Evolutionary conservation across 2,113 vertebrate species (phyloP).

Genomic region (Chionodraco myersi): DNA sequence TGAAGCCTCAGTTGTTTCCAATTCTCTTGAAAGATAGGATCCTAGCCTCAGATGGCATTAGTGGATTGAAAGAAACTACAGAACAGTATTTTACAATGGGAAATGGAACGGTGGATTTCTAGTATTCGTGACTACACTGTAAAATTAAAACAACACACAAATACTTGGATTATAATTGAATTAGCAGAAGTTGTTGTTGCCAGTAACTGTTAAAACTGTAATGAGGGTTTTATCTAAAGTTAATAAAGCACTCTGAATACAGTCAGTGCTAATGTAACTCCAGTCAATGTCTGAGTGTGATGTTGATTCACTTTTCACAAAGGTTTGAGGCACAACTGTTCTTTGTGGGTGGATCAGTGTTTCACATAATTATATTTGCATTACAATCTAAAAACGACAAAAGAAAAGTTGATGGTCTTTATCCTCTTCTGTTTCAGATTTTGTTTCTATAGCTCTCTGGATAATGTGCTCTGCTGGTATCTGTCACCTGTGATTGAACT

Average conservation of each 20-base stretch:
- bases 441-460: too few species aligned
- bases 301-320: neutral
- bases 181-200: too few species aligned
- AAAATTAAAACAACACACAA: neutral
- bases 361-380: too few species aligned
- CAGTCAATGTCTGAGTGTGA: neutral
- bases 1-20: too few species aligned
- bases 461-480: neutral
- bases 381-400: neutral
- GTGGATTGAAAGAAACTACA: neutral
- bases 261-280: conserved; percentile 4
- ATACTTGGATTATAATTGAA: too few species aligned
- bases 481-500: neutral
- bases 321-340: neutral
- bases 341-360: too few species aligned
- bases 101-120: neutral
- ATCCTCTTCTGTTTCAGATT: neutral
- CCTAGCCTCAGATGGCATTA: neutral
- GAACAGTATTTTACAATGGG: neutral
- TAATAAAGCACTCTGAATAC: neutral
- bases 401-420: neutral
- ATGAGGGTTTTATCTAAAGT: too few species aligned
- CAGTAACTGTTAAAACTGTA: too few species aligned
- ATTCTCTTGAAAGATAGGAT: too few species aligned
- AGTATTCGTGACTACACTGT: neutral